Evolutionary conservation across 1,140 invertebrate species (phyloP), one percentile per base, ranked within the genome.

Genomic region (Orussus abietinus): DNA sequence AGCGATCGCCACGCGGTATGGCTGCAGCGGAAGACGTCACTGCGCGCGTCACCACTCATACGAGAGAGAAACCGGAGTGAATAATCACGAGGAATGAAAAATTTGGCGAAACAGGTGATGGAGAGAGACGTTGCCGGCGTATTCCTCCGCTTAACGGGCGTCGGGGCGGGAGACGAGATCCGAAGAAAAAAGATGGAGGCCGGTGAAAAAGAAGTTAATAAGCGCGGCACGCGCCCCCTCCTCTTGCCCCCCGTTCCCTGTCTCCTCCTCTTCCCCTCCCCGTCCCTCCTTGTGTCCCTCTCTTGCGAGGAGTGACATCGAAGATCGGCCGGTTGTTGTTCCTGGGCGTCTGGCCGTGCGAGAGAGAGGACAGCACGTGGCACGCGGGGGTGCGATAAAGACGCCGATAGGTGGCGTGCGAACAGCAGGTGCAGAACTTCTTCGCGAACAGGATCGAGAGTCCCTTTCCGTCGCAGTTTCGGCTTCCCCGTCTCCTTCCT

Each of bases 401-500:
- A 48, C 29, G 37, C 38, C 26, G 38, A 36, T 49, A 44, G 49
- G 57, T 62, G 64, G 64, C 64, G 64, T 64, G 63, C 62, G 56
- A 64, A 62, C 60, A 64, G 63, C 65, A 68, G 65, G 62, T 68
- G 65, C 50, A 57, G 59, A 61, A 66, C 56, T 63, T 59, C 59
- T 58, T 60, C 60, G 49, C 51, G 55, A 38, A n/a, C n/a, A n/a
- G 26, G 28, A 39, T 20, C 29, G 10, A 18, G 2, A 31, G 29
- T 34, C 15, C 33, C 22, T 25, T 35, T 33, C 22, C 10, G 19
- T 35, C 31, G 17, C n/a, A 28, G 11, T 11, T 2, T 21, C 3
- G 26, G 3, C 14, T 41, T 14, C 30, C 35, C 25, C 14, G 17
- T 21, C 33, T 42, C 22, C 35, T 38, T 38, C 44, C 34, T 30